Base-by-base conservation (phyloP, 1,140 invertebrate species). In the Galleria mellonella region DNA sequence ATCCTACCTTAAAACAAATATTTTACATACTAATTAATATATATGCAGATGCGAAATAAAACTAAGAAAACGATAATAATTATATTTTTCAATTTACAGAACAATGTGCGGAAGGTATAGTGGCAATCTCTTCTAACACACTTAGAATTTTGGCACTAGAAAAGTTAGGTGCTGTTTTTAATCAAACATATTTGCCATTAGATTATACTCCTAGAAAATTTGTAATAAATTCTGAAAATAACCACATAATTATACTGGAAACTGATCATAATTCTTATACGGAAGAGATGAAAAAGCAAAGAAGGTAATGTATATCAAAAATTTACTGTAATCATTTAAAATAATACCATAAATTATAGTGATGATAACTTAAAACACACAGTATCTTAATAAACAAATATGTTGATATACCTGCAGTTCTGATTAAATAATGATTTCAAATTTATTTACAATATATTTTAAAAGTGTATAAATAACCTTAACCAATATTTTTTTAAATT, bases 201-300 rank as follows among this genome's bases (percentile, higher is more conserved):
- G 96, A 98, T 56, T 99, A 97, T 67, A 99, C 98, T 0, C 98
- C 98, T 0, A 88, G 98, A 17, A 96, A 97, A 61, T 99, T 99
- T 83, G 92, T 96, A 0, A 94, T 99, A 37, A 97, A 99, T 84
- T 90, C 91, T 6, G 96, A 98, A 55, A 95, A 94, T n/a, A 94
- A 93, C n/a, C 93, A 97, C 70, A 89, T 99, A 28, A 88, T 98
- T 28, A 90, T 98, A 10, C 92, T 99, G 38, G 98, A 99, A 83
- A 98, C 98, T 6, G 98, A 99, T 82, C 98, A 99, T 68, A 99
- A 99, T 82, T 94, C 98, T 0, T 99, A 99, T 59, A 99, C 98
- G 0, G 97, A 99, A 64, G 95, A 97, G 56, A 98, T 97, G 3
- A 99, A 99, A 72, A 93, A 93, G 68, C 93, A 96, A 59, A 89